These are phyloP conservation scores for Brachyhypopomus gauderio DNA, from an alignment of 2,113 vertebrate species.

Conservation along the genomic window DNA sequence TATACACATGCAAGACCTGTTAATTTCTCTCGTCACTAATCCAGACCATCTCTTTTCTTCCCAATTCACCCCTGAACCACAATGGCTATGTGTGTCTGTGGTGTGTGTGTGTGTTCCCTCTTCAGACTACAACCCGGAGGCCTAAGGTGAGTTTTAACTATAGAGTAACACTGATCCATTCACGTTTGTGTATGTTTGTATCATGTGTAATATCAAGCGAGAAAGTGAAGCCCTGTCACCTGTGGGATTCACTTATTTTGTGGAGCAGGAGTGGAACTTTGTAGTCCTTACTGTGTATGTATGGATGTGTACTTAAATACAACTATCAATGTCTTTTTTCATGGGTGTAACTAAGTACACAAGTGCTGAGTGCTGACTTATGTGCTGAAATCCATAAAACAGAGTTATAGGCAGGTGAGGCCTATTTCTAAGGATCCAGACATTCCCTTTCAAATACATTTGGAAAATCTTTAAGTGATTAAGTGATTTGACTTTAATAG, in stretches of 20 bases:
- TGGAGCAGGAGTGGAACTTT: not conserved
- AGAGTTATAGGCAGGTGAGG: not conserved
- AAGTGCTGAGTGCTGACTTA: not conserved
- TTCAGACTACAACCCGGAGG: constrained; percentile 86
- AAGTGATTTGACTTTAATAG: too few species aligned
- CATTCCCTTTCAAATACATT: too few species aligned
- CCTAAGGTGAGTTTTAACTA: constrained; percentile 85
- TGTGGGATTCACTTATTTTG: not conserved
- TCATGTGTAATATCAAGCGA: not conserved
- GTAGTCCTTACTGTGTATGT: not conserved
- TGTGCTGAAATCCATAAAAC: not conserved
- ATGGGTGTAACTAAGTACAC: not conserved
- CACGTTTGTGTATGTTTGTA: constrained; percentile 7
- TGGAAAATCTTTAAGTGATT: too few species aligned
- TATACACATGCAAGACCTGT: constrained; percentile 27
- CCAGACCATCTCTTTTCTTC: constrained; percentile 61
- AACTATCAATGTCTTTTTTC: not conserved
- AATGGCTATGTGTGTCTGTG: constrained; percentile 30
- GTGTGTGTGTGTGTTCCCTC: constrained; percentile 59
- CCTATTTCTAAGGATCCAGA: too few species aligned
- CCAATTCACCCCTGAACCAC: constrained; percentile 41
- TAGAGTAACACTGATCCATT: constrained; percentile 28
- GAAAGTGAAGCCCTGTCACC: not conserved
- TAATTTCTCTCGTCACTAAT: constrained; percentile 60
- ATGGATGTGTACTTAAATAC: constrained; percentile 6